phyloP scores from a whole-genome alignment of 2,113 vertebrate species.

The Lanius collurio region DNA sequence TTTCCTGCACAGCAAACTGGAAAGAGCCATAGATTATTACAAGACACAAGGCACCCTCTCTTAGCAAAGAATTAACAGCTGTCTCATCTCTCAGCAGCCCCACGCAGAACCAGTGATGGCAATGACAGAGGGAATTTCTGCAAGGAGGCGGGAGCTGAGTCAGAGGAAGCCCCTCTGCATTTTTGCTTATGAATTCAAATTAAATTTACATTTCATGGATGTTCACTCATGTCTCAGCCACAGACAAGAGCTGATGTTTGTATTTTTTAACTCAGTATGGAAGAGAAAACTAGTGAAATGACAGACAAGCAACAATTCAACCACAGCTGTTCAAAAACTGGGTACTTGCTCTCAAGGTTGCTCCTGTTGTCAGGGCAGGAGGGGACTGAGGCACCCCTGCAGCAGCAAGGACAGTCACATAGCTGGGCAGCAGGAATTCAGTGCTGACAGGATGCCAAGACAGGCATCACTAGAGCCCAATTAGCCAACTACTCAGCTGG shows the following conservation, averaged over 20 bases:
- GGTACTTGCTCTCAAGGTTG: background rate
- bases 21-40: background rate
- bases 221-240: background rate
- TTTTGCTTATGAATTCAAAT: slow-evolving; percentile 11
- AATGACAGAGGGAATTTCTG: background rate
- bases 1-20: background rate
- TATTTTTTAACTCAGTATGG: background rate
- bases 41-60: background rate
- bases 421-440: background rate
- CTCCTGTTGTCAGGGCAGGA: background rate
- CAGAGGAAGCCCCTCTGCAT: background rate
- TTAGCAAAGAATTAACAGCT: slow-evolving; percentile 1
- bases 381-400: background rate
- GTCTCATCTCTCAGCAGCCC: slow-evolving; percentile 13
- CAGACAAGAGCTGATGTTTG: background rate
- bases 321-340: background rate
- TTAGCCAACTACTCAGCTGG: background rate
- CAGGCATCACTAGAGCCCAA: background rate
- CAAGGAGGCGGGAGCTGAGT: background rate
- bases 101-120: background rate
- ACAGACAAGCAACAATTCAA: background rate
- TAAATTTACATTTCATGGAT: background rate
- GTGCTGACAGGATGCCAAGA: background rate
- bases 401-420: background rate
- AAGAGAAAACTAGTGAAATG: background rate